phyloP scores from a whole-genome alignment of 2,888 invertebrate genomes.

The Petrolisthes cinctipes region DNA sequence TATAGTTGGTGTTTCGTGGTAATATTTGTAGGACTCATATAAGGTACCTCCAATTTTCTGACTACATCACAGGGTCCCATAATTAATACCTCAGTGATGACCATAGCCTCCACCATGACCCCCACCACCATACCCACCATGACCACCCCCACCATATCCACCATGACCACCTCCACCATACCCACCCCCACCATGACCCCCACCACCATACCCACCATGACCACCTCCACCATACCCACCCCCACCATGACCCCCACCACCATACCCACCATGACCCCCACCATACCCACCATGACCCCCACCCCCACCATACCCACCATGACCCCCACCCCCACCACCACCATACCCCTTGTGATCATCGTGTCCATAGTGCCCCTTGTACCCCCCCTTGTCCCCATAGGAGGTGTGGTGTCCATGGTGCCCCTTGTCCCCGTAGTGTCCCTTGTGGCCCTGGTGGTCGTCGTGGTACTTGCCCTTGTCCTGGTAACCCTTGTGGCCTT shows the following conservation, averaged over 20 bases:
- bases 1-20: neutral
- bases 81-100: neutral
- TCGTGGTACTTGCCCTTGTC: conserved; percentile 75
- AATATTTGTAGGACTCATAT: neutral
- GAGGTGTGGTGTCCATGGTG: conserved; percentile 72
- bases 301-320: conserved; percentile 48
- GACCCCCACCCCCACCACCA: conserved; percentile 13
- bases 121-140: conserved; percentile 29
- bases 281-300: conserved; percentile 40
- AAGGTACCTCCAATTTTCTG: too few species aligned
- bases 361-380: conserved; percentile 46
- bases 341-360: conserved; percentile 50
- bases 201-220: conserved; percentile 42
- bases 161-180: conserved; percentile 42
- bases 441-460: conserved; percentile 72
- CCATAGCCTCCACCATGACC: conserved; percentile 35
- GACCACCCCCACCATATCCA: conserved; percentile 36
- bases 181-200: conserved; percentile 33
- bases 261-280: conserved; percentile 22
- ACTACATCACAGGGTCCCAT: too few species aligned
- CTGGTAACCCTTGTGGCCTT: conserved; percentile 78
- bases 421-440: conserved; percentile 74
- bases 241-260: conserved; percentile 20
- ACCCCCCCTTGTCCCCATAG: conserved; percentile 60
- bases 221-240: conserved; percentile 40